These are phyloP conservation scores for Synchiropus splendidus DNA, from an alignment of 2,113 vertebrate species.

Conservation along the genomic window DNA sequence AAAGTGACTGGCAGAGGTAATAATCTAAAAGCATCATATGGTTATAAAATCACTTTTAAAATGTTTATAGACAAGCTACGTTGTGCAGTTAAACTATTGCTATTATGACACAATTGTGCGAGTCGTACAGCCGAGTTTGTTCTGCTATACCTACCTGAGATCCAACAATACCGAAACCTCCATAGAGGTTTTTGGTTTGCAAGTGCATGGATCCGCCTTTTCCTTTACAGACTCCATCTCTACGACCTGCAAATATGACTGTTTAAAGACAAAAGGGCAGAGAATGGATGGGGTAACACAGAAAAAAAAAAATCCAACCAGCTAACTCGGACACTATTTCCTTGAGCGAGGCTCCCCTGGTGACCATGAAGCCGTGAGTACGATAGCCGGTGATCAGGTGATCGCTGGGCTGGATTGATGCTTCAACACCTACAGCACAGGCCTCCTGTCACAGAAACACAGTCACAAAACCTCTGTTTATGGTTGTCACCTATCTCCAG, in stretches of 20 bases:
- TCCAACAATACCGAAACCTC: constrained; percentile 92
- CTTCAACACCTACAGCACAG: constrained; percentile 89
- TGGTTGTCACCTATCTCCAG: not conserved
- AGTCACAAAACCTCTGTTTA: not conserved
- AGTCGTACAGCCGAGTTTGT: too few species aligned
- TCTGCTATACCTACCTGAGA: constrained; percentile 90
- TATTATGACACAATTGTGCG: too few species aligned
- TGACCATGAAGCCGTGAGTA: constrained; percentile 82
- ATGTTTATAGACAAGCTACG: too few species aligned
- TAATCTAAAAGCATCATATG: too few species aligned
- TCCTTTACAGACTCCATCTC: constrained; percentile 85
- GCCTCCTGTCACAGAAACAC: constrained; percentile 73
- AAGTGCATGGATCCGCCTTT: constrained; percentile 98
- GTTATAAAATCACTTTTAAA: too few species aligned
- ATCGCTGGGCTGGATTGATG: constrained; percentile 80
- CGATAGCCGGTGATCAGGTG: constrained; percentile 93
- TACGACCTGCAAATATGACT: constrained; percentile 81
- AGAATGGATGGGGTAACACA: too few species aligned
- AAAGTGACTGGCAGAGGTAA: too few species aligned
- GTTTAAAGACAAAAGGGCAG: too few species aligned
- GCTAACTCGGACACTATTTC: constrained; percentile 91
- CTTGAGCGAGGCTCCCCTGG: constrained; percentile 78
- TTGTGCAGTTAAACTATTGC: too few species aligned
- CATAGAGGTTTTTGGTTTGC: constrained; percentile 90
- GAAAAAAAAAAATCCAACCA: constrained; percentile 64